Base-by-base conservation (phyloP, 2,797 vertebrate species). In the Epinephelus malabaricus region DNA sequence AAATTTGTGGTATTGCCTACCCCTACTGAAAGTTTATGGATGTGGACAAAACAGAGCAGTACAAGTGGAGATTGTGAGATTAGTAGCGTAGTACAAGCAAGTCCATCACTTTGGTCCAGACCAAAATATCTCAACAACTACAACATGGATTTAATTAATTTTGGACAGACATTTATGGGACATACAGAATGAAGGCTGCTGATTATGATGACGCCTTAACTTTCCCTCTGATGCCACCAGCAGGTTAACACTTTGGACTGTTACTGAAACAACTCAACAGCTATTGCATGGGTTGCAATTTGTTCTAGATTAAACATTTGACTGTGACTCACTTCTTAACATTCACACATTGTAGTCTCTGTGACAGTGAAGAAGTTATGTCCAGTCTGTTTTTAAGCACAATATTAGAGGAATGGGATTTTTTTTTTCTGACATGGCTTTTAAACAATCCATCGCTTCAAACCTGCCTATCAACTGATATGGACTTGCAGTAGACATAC, bases 331-430 rank as follows among this genome's bases (percentile, higher is more conserved):
- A 9, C 14, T 19, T 27, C 38, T 46, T 1, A 67, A 49, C 21
- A 63, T 55, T 49, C 30, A 54, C 50, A 30, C 30, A 25, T 50
- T 50, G 6, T 53, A 13, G 13, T 30, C 19, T 34, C 14, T 34
- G 54, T 62, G 15, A 38, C 61, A 58, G 53, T 38, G 40, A 77
- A 47, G 10, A 64, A 15, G 27, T 25, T 51, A 45, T 64, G 46
- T 59, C 34, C 63, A 68, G 59, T 56, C 21, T 47, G 34, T 81
- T 46, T 53, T 50, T 81, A 15, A 60, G 60, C 53, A 25, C 18
- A 11, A 49, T 27, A 19, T 59, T 66, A 34, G 43, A 58, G 18
- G 21, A 58, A 30, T 60, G 30, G 23, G 54, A 60, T 73, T 69
- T 66, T 34, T 23, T 43, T 23, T 25, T 7, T 15, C 25, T 63